Conservation (phyloP, 2,113 vertebrate genomes). For the Caracal caracal region DNA sequence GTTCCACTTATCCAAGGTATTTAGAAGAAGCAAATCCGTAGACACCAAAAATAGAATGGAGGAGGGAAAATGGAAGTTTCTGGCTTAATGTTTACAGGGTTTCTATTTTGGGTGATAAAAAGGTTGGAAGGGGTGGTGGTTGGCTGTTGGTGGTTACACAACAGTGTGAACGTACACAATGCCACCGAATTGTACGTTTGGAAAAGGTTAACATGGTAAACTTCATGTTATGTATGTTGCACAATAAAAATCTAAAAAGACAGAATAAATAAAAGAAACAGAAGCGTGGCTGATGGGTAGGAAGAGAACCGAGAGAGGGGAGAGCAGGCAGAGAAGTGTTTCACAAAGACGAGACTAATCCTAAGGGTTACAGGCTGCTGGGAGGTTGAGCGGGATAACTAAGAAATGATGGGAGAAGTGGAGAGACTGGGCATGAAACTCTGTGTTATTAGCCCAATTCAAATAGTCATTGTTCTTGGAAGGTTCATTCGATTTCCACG, state of each 20-base stretch:
- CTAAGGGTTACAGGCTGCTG: not conserved
- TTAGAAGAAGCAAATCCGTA: not conserved
- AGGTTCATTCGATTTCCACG: not conserved
- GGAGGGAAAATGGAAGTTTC: too few relatives aligned
- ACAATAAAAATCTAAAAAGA: not conserved
- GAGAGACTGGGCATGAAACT: not conserved
- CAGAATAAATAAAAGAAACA: not conserved
- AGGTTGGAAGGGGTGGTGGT: not conserved
- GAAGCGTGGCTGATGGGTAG: not conserved
- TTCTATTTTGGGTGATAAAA: not conserved
- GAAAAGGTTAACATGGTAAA: not conserved
- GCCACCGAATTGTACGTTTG: not conserved
- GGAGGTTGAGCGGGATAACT: not conserved
- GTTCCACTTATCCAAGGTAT: not conserved
- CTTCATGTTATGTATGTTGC: not conserved
- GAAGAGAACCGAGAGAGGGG: not conserved
- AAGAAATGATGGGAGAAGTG: not conserved
- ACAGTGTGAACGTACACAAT: not conserved
- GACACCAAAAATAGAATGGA: not conserved
- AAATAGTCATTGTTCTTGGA: not conserved
- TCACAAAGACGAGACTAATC: not conserved
- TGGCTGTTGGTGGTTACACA: not conserved
- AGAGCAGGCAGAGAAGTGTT: not conserved
- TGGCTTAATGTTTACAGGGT: not conserved
- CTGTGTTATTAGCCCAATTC: not conserved